Conservation (phyloP, 2,888 invertebrate genomes). For the Ophonus ardosiacus region DNA sequence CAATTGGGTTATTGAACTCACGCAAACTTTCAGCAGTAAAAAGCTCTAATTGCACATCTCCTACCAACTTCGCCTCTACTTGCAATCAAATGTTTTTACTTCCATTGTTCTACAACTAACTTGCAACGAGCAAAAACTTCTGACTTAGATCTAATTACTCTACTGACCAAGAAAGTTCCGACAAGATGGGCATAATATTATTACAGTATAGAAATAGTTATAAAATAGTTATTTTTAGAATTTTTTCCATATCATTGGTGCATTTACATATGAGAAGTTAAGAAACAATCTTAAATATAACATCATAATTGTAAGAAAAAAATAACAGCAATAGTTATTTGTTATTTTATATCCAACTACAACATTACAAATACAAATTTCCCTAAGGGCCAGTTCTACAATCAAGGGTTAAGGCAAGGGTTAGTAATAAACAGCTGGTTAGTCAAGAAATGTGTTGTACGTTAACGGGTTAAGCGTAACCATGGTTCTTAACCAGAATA, state of each 20-base stretch:
- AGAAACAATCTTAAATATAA: too few relatives aligned
- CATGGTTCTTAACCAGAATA: too few relatives aligned
- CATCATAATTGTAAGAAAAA: too few relatives aligned
- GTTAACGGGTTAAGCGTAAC: too few relatives aligned
- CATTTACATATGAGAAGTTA: too few relatives aligned
- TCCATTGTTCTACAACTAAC: not conserved
- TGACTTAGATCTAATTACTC: not conserved
- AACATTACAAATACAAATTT: too few relatives aligned
- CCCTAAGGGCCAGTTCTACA: too few relatives aligned
- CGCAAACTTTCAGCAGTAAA: constrained; percentile 22
- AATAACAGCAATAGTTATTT: too few relatives aligned
- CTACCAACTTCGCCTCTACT: not conserved
- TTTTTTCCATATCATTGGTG: not conserved
- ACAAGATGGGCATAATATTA: not conserved
- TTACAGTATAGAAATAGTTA: not conserved
- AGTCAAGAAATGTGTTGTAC: too few relatives aligned
- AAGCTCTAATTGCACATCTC: constrained; percentile 35
- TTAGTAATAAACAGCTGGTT: too few relatives aligned
- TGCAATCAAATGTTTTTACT: constrained; percentile 6
- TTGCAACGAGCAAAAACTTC: not conserved
- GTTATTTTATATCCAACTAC: too few relatives aligned
- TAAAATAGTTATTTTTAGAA: not conserved
- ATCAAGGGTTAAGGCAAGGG: too few relatives aligned
- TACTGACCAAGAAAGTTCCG: not conserved
- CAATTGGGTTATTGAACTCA: constrained; percentile 57